Evolutionary conservation across 2,888 invertebrate species (phyloP), one percentile per base, ranked within the genome.

Genomic region (Cataglyphis rosenhaueri): DNA sequence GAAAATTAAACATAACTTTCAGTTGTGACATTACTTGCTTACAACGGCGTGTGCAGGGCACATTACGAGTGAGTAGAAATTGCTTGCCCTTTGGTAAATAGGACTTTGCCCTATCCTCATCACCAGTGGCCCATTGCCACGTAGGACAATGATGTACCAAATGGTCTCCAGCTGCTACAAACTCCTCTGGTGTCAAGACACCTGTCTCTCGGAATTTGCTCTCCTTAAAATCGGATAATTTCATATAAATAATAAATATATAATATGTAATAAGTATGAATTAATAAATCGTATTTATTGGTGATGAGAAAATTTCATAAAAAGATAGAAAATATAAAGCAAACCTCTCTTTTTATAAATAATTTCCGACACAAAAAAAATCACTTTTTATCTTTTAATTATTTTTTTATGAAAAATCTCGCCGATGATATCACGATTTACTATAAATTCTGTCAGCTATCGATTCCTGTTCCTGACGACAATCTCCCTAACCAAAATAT

Each of bases 61-160:
- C 99, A 96, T 99, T 99, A 89, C 98, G 96, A 0, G 99, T 99
- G 71, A 99, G 97, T 71, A 99, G 96, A 95, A 99, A 99, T 95
- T 99, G 99, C 95, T 99, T 99, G 91, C 99, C 98, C 92, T 96
- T 96, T 0, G 99, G 99, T 86, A 99, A 96, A 95, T 99, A 99
- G 0, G 97, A 95, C 92, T 98, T 98, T 38, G 96, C 95, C 95
- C 98, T 98, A n/a, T 97, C 96, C 89, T 98, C 98, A 94, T 99
- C 99, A 0, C 99, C 99, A 89, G 96, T 96, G 0, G 98, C 97
- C 99, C 99, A 99, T 93, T 99, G 98, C 99, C 99, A 99, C 0
- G 99, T 99, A 0, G 99, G 99, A 93, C 99, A 99, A 94, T 99
- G 99, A 95, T 99, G 99, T 0, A 99, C 99, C 81, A 99, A 95